Conservation (phyloP, 1,140 invertebrate species). For the Leptinotarsa defecta region DNA sequence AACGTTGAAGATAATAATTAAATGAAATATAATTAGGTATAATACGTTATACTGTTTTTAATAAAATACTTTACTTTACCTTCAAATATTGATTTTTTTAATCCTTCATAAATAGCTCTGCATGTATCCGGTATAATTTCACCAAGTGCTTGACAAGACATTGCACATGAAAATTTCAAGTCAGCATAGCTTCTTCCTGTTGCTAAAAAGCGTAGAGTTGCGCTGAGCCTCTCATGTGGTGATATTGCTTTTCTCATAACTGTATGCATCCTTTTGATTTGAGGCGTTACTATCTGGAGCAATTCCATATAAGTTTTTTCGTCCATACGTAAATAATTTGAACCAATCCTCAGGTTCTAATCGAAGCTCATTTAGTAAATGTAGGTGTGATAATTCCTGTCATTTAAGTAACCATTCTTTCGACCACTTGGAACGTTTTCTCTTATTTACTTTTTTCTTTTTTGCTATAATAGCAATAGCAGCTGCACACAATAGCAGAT, state of each 20-base stretch:
- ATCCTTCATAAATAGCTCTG: slow-evolving; percentile 17
- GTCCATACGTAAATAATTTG: slow-evolving; percentile 40
- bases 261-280: slow-evolving; percentile 46
- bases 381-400: background rate
- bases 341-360: slow-evolving; percentile 42
- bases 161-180: slow-evolving; percentile 25
- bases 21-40: background rate
- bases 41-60: background rate
- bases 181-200: slow-evolving; percentile 32
- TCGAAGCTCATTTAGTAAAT: slow-evolving; percentile 43
- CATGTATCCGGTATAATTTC: slow-evolving; percentile 27
- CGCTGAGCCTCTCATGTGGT: slow-evolving; percentile 30
- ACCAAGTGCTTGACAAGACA: slow-evolving; percentile 22
- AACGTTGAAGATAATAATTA: slow-evolving; percentile 3
- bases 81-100: background rate
- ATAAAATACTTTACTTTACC: background rate
- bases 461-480: background rate
- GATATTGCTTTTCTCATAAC: slow-evolving; percentile 37
- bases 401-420: slow-evolving; percentile 33
- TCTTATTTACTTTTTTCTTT: slow-evolving; percentile 21
- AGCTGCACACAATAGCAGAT: slow-evolving; percentile 12
- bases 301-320: slow-evolving; percentile 44
- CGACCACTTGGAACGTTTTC: slow-evolving; percentile 16
- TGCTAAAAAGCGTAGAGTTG: slow-evolving; percentile 29
- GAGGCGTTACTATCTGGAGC: slow-evolving; percentile 43